Evolutionary conservation across 2,113 vertebrate genomes (phyloP), one percentile per base, ranked within the genome.

Genomic region (Leptobrachium ailaonicum): DNA sequence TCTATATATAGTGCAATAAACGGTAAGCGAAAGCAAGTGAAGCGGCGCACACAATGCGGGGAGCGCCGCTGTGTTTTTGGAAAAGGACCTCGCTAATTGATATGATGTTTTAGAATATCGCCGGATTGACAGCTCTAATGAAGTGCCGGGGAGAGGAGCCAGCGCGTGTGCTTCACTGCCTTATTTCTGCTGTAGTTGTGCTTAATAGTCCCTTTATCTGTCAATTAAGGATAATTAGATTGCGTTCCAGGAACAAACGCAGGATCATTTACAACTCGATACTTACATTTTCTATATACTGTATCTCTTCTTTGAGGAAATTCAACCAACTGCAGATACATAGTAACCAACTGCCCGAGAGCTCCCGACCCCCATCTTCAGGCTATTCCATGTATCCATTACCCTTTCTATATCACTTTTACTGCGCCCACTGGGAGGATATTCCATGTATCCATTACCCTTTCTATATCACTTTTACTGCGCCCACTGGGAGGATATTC

Each of bases 191-290:
- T 7, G 43, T 11, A 68, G 66, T 44, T 43, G 41, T 43, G 43
- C 66, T 68, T 70, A 70, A 70, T 70, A 47, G 14, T 70, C 43
- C 44, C 68, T 70, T 70, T 70, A 50, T 47, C 68, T 47, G 68
- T 47, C 68, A 70, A 47, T 70, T 68, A 68, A 44, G 66, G 43
- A 12, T 68, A 41, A 68, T 68, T 68, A 68, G 44, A 3, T 6
- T 70, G 68, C 43, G n/a, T 70, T 47, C 14, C 13, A 70, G 47
- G 66, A 12, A 42, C 14, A 20, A 14, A 12, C 63, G 7, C 63
- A 7, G 32, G 20, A 66, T 66, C 32, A 40, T 40, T 66, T 40
- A 66, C 4, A 66, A 66, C 5, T 4, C 47, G 4, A 50, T 50
- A 5, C 47, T 50, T 50, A 50, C 47, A 50, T 50, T 50, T 50